A percentile compares a stretch with the other conserved stretches of the same genome.
Conservation (phyloP, 2,113 vertebrate species). For the Tursiops truncatus region DNA sequence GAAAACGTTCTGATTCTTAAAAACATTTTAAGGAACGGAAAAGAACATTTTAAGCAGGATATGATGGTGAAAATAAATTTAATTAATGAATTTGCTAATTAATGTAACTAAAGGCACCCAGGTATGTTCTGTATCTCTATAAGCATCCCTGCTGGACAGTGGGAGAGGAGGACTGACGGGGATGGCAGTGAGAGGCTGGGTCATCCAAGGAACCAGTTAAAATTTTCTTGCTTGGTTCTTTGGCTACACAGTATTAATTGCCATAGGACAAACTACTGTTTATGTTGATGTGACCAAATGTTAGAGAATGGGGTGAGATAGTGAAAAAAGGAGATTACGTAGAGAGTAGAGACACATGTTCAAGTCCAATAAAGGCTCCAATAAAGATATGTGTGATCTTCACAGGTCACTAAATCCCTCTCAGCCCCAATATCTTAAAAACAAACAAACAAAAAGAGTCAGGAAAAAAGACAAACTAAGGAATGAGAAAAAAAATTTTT, state of each 20-base stretch:
- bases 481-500: not conserved
- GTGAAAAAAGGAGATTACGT: not conserved
- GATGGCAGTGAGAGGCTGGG: not conserved
- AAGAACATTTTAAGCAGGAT: not conserved
- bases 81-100: not conserved
- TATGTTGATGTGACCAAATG: not conserved
- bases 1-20: not conserved
- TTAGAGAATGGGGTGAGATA: not conserved
- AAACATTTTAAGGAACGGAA: slow-evolving; percentile 6
- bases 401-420: not conserved
- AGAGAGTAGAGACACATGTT: not conserved
- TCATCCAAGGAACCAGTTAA: not conserved
- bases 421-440: not conserved
- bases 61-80: not conserved
- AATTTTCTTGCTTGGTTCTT: not conserved
- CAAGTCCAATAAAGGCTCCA: not conserved
- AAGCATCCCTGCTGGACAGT: not conserved
- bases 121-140: not conserved
- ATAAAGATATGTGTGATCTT: not conserved
- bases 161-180: not conserved
- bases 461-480: not conserved
- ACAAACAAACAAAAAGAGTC: not conserved
- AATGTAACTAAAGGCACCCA: not conserved
- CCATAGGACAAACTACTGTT: not conserved
- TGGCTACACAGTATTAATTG: not conserved